Evolutionary conservation across 2,113 vertebrate genomes (phyloP), one percentile per base, ranked within the genome.

Genomic region (Macquaria ambigua): DNA sequence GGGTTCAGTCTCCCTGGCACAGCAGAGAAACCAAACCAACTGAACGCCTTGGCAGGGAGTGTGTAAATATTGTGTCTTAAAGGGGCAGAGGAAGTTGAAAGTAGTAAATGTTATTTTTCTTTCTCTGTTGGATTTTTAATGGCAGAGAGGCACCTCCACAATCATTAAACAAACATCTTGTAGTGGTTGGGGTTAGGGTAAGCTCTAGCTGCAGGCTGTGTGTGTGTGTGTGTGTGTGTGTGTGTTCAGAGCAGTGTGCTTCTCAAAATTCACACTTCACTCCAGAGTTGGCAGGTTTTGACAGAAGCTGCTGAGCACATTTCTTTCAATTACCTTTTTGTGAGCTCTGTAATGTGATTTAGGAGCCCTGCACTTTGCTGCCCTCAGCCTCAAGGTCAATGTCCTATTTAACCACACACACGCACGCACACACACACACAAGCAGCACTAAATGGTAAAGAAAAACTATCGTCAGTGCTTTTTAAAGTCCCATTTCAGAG

Each of bases 91-190:
- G 89, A 93, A 90, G 90, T 87, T 89, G 48, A 87, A 88, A 88
- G 83, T 77, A 79, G 87, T 93, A 86, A 90, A 94, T 88, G 84
- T 85, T 41, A 59, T 92, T 93, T 93, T 89, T 86, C 89, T 91
- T 81, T 82, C 72, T 90, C 64, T 62, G 74, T 74, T 77, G 85
- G 79, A 75, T 86, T 89, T 91, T 82, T 90, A 79, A 86, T 89
- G 82, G 73, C 72, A 88, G 69, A 41, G 70, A 84, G 83, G 77
- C 86, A 91, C 88, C 91, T 91, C 86, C 41, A 25, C 88, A 88
- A 83, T 91, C 82, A 80, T 93, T 92, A 94, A 86, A 84, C 84
- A 90, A 93, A 91, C 88, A 68, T 79, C 75, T 85, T 91, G 83
- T 88, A 86, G 85, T 81, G 85, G 90, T 86, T 85, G 84, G 77